A percentile compares a stretch with the other conserved stretches of the same genome.
phyloP scores from a whole-genome alignment of 2,797 vertebrate species.

The Lepus oiostolus region DNA sequence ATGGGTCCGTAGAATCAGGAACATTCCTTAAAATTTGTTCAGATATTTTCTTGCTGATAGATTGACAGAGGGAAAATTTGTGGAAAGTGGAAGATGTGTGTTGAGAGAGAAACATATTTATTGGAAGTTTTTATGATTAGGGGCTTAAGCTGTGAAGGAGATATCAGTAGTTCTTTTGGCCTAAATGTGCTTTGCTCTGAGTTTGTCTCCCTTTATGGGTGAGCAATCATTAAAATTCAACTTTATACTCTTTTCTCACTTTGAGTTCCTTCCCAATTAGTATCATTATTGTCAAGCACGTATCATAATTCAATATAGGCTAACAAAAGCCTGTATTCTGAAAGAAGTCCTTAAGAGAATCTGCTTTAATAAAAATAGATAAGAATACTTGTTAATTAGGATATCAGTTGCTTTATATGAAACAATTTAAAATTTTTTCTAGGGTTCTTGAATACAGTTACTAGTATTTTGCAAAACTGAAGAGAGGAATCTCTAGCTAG shows the following conservation, averaged over 20 bases:
- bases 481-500: conserved; percentile 49
- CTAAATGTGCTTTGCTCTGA: background rate
- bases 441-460: conserved; percentile 11
- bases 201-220: background rate
- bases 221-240: background rate
- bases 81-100: no score
- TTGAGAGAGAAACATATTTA: background rate
- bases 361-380: conserved; percentile 42
- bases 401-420: conserved; percentile 60
- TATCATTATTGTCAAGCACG: conserved; percentile 12
- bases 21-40: conserved; percentile 9
- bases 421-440: conserved; percentile 45
- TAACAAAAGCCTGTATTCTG: conserved; percentile 1
- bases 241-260: background rate
- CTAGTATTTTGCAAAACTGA: conserved; percentile 49
- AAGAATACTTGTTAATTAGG: conserved; percentile 34
- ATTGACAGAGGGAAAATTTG: conserved; percentile 41
- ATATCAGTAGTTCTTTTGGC: conserved; percentile 14
- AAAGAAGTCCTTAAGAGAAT: conserved; percentile 19
- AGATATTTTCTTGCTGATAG: conserved; percentile 29
- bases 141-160: background rate
- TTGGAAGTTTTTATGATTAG: background rate
- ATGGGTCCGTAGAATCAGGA: background rate
- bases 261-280: conserved; percentile 21
- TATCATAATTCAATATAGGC: conserved; percentile 9